Percentiles rank a stretch among this genome's conserved stretches.
Conservation (phyloP, 2,113 vertebrate genomes). For the Hassar affinis region DNA sequence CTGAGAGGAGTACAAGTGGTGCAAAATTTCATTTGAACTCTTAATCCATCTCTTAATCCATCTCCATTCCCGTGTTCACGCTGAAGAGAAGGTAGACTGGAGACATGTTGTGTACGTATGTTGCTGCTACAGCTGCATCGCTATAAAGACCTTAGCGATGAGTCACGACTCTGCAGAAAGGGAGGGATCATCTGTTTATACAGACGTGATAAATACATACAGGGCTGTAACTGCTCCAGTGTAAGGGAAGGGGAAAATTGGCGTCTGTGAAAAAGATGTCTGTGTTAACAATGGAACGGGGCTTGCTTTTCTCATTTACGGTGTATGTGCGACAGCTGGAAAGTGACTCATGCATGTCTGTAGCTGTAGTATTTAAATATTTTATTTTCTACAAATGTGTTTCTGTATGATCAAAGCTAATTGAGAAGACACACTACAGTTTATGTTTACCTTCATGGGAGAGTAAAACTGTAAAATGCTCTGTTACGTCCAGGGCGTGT, state of each 20-base stretch:
- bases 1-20: background rate
- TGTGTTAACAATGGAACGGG: background rate
- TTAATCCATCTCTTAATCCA: background rate
- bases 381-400: background rate
- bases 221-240: background rate
- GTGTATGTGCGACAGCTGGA: background rate
- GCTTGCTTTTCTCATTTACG: constrained; percentile 10
- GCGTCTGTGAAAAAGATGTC: background rate
- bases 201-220: constrained; percentile 1
- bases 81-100: background rate
- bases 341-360: constrained; percentile 7
- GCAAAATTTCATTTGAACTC: background rate
- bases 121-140: background rate
- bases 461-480: background rate
- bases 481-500: background rate
- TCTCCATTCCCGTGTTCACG: background rate
- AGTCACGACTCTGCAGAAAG: background rate
- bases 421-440: background rate
- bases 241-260: background rate
- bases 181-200: background rate
- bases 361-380: background rate
- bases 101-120: background rate
- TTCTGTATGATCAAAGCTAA: background rate
- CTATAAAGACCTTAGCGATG: background rate
- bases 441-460: background rate